Evolutionary conservation across 2,888 invertebrate genomes (phyloP), one percentile per base, ranked within the genome.

Genomic region (Pseudococcus longispinus): DNA sequence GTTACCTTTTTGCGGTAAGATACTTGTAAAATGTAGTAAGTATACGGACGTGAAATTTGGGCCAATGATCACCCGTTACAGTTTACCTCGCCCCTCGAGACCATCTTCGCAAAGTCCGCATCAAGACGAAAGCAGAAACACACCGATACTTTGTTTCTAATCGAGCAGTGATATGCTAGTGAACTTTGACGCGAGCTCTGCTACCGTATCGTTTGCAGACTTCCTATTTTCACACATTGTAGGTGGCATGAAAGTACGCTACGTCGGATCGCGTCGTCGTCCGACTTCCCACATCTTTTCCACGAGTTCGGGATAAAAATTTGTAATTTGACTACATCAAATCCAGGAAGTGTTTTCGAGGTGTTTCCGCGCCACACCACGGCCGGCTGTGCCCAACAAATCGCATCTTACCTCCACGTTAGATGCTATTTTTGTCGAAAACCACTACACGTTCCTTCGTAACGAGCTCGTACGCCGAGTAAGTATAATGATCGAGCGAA

Each of bases 311-410:
- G 37, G 37, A 8, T 37, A 37, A 37, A 37, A 37, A 37, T 37
- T 37, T 37, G 37, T 37, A 37, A 37, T 37, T 37, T 20, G 23
- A 23, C 13, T 65, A 11, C 13, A 2, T 3, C 26, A 65, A 26
- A 65, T 65, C 26, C 65, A 65, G 65, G 65, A 65, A 65, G 65
- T 65, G 65, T 65, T 65, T 65, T 65, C 65, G 65, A 65, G 65
- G 65, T 65, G 65, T 65, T 65, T 65, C 65, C 65, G 65, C 65
- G 26, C 65, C 26, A 20, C 65, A 9, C 37, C 37, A 37, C 37
- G 37, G 46, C 37, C 46, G 13, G 51, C 51, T 65, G 65, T 65
- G 26, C 15, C 26, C 26, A 20, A 20, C 11, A 65, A 65, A 23
- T 65, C 26, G 26, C 26, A 26, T 65, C 65, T 60, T 60, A 65